Evolutionary conservation across 2,113 vertebrate species (phyloP).

Genomic region (Isurus oxyrinchus): DNA sequence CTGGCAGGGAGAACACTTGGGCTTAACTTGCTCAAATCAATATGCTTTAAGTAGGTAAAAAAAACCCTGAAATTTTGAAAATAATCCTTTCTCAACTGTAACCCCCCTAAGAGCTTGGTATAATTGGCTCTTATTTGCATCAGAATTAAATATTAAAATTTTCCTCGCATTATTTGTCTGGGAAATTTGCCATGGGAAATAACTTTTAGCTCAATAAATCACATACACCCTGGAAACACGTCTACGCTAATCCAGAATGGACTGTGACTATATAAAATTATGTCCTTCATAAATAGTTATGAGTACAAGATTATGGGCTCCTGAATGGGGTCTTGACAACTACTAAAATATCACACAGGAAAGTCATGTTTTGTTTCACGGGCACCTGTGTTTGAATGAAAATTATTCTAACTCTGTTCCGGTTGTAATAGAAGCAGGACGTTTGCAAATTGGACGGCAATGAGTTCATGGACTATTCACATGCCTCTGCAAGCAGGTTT

Average conservation of each 20-base stretch:
- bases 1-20: background rate
- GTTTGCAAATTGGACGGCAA: background rate
- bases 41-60: background rate
- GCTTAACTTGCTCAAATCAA: background rate
- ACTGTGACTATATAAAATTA: background rate
- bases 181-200: background rate
- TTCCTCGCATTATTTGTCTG: background rate
- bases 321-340: background rate
- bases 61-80: background rate
- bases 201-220: background rate
- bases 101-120: background rate
- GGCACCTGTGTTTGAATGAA: background rate
- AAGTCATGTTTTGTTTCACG: background rate
- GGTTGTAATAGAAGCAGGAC: background rate
- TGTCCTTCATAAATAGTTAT: background rate
- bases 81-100: background rate
- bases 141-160: background rate
- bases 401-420: background rate
- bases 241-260: background rate
- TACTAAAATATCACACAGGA: background rate
- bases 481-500: background rate
- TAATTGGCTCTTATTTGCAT: background rate
- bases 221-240: background rate
- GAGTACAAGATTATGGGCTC: background rate
- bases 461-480: background rate